Evolutionary conservation across 2,888 invertebrate genomes (phyloP).

Genomic region (Orchesella flavescens): DNA sequence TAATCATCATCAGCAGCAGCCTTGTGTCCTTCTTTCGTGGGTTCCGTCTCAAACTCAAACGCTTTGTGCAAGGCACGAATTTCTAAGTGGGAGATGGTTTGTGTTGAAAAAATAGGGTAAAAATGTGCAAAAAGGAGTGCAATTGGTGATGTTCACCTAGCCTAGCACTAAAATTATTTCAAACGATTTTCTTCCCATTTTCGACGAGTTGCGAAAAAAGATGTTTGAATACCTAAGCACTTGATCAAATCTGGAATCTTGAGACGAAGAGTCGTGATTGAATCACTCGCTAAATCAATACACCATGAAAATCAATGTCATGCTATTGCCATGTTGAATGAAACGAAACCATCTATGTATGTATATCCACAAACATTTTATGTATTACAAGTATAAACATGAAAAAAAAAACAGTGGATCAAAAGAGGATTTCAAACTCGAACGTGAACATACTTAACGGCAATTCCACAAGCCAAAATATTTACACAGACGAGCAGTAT

Average conservation of each 20-base stretch:
- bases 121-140: background rate
- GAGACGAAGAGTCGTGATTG: slow-evolving; percentile 26
- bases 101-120: background rate
- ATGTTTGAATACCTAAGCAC: too few species aligned
- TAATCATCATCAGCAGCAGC: too few species aligned
- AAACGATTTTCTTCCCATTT: too few species aligned
- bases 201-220: too few species aligned
- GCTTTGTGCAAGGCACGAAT: background rate
- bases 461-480: background rate
- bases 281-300: slow-evolving; percentile 12
- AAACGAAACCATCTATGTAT: too few species aligned
- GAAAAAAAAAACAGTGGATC: background rate
- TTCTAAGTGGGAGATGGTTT: background rate
- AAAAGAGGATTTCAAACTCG: slow-evolving; percentile 5
- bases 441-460: slow-evolving; percentile 42
- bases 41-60: too few species aligned
- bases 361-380: too few species aligned
- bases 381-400: background rate
- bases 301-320: slow-evolving; percentile 48
- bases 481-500: background rate
- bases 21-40: too few species aligned
- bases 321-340: background rate
- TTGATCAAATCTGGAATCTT: slow-evolving; percentile 18
- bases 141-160: background rate
- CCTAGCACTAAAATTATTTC: too few species aligned